These are phyloP conservation scores for Nymphalis urticae DNA, from an alignment of 2,888 invertebrate genomes.

Conservation along the genomic window DNA sequence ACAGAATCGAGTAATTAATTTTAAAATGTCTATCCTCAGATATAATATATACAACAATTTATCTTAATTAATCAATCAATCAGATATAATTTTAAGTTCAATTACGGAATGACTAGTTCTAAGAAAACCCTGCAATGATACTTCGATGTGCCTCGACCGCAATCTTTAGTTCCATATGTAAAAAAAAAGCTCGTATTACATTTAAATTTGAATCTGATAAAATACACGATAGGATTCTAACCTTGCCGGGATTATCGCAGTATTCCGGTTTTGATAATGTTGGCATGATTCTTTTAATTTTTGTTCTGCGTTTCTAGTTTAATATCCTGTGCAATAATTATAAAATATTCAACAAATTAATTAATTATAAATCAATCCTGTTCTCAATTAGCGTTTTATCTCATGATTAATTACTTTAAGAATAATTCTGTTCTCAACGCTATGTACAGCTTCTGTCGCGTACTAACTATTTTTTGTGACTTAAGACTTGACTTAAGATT, in stretches of 20 bases:
- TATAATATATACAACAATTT: too few relatives aligned
- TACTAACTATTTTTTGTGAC: too few relatives aligned
- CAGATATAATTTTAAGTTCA: too few relatives aligned
- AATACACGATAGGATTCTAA: slow-evolving; percentile 1
- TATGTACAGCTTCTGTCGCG: neutral
- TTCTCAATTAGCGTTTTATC: slow-evolving; percentile 30
- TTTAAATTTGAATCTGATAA: neutral
- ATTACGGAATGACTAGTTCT: too few relatives aligned
- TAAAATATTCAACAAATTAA: slow-evolving; percentile 26
- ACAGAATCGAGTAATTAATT: too few relatives aligned
- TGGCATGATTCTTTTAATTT: neutral
- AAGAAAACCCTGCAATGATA: too few relatives aligned
- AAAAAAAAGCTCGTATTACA: neutral
- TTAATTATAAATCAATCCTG: slow-evolving; percentile 29
- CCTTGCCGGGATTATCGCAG: neutral
- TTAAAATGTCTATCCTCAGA: too few relatives aligned
- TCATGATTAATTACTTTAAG: slow-evolving; percentile 27
- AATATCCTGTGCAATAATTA: slow-evolving; percentile 26
- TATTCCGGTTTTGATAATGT: slow-evolving; percentile 11
- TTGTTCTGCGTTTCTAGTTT: slow-evolving; percentile 20
- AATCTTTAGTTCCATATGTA: neutral
- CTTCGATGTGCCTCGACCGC: too few relatives aligned
- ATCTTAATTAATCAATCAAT: too few relatives aligned
- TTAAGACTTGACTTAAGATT: too few relatives aligned
- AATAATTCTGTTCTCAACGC: slow-evolving; percentile 1